Base-by-base conservation (phyloP, 2,888 invertebrate species). In the Coremacera marginata region DNA sequence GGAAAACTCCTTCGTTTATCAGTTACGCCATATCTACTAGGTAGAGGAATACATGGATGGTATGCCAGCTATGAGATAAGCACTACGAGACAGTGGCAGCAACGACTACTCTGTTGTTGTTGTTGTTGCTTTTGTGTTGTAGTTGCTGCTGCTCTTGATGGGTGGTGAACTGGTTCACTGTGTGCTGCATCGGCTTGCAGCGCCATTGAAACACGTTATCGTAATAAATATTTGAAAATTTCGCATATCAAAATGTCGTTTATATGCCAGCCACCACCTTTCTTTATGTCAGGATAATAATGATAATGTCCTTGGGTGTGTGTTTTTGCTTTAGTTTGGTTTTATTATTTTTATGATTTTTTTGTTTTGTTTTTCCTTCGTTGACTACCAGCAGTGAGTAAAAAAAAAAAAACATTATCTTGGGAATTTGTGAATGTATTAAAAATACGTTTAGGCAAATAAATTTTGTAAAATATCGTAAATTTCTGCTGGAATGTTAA, bases 1-100 rank as follows among this genome's bases (percentile, higher is more conserved):
- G 44, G 22, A 31, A 37, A 67, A 67, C 67, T 67, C 67, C 44
- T 77, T 74, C 67, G 62, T 78, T 84, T 84, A 84, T 84, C 84
- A 79, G 55, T 80, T 79, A 78, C 79, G 80, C 78, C 79, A 82
- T 83, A 84, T 83, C 85, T 80, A 60, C 44, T 44, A 44, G 57
- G 31, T 31, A 5, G 22, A 22, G 57, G 19, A 27, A 27, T 11
- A 25, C n/a, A 22, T 60, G 11, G 57, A 60, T 25, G 57, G 57
- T 25, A 22, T 60, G 57, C 57, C 57, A 60, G 57, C 25, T 14
- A 27, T 25, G 7, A 19, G 57, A 60, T 60, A 60, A 60, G 57
- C 11, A 27, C 44, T 44, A 44, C 44, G 44, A 44, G 44, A n/a
- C 62, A 27, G 57, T 22, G 44, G 14, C 5, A 71, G 25, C 31